Percentiles rank a stretch among this genome's conserved stretches.
These are phyloP conservation scores for Nephrotoma appendiculata DNA, from an alignment of 2,888 invertebrate genomes.

Conservation along the genomic window DNA sequence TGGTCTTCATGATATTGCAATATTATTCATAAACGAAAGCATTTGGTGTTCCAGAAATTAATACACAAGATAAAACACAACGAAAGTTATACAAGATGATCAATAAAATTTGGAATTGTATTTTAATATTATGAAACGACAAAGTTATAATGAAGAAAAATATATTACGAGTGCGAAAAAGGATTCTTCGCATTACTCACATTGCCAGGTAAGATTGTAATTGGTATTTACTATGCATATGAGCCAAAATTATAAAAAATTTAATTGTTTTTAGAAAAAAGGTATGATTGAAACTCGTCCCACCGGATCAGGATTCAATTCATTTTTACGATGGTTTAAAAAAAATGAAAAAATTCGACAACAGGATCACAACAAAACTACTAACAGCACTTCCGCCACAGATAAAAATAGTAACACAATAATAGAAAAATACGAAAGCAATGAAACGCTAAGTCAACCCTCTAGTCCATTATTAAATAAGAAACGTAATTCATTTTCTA, in stretches of 20 bases:
- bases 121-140: neutral
- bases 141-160: neutral
- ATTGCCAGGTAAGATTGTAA: neutral
- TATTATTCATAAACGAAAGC: neutral
- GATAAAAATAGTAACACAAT: conserved; percentile 22
- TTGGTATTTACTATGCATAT: too few relatives aligned
- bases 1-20: neutral
- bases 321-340: conserved; percentile 60
- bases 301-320: conserved; percentile 37
- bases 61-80: neutral
- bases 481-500: conserved; percentile 30
- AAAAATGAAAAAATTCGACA: conserved; percentile 32
- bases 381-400: conserved; percentile 5
- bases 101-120: neutral
- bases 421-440: conserved; percentile 13
- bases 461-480: conserved; percentile 13
- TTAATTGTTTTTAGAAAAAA: neutral
- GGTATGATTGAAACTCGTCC: conserved; percentile 23
- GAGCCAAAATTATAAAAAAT: neutral
- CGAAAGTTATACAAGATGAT: neutral
- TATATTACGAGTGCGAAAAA: neutral
- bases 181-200: neutral
- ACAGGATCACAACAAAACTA: conserved; percentile 6
- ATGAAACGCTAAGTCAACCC: conserved; percentile 16
- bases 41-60: neutral